These are phyloP conservation scores for Trilocha varians DNA, from an alignment of 2,888 invertebrate species.

Conservation along the genomic window DNA sequence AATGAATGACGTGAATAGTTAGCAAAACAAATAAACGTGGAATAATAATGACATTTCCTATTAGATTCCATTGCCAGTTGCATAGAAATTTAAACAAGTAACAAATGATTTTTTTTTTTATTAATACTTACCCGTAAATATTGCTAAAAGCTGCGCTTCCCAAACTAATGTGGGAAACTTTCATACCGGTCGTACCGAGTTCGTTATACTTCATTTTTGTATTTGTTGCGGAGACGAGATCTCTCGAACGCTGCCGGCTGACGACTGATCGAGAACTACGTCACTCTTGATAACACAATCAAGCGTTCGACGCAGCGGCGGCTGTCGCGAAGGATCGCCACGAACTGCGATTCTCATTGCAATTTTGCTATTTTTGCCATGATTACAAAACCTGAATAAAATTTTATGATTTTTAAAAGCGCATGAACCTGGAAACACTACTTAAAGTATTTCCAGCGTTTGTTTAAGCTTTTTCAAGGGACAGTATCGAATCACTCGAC, in stretches of 20 bases:
- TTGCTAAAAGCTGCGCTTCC: conserved; percentile 84
- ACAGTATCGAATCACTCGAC: too few relatives aligned
- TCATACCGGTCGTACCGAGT: conserved; percentile 82
- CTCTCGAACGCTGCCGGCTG: background rate
- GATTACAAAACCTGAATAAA: too few relatives aligned
- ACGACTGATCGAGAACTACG: conserved; percentile 1
- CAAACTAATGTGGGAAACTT: conserved; percentile 80
- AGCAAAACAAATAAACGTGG: background rate
- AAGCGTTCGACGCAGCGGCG: background rate
- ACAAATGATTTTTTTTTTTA: background rate
- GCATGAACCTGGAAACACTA: too few relatives aligned
- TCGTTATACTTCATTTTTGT: conserved; percentile 78
- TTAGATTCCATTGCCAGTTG: background rate
- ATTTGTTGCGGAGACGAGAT: background rate
- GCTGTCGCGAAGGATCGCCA: background rate
- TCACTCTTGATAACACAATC: background rate
- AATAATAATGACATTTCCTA: background rate
- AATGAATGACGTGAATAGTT: background rate
- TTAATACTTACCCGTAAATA: conserved; percentile 78
- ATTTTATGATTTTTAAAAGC: too few relatives aligned
- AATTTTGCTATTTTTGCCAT: background rate
- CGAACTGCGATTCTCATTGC: background rate
- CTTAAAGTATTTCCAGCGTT: too few relatives aligned
- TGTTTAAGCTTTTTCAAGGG: too few relatives aligned
- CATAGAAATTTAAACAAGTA: background rate